phyloP scores from a whole-genome alignment of 2,888 invertebrate species.

The Philopedon plagiatum region DNA sequence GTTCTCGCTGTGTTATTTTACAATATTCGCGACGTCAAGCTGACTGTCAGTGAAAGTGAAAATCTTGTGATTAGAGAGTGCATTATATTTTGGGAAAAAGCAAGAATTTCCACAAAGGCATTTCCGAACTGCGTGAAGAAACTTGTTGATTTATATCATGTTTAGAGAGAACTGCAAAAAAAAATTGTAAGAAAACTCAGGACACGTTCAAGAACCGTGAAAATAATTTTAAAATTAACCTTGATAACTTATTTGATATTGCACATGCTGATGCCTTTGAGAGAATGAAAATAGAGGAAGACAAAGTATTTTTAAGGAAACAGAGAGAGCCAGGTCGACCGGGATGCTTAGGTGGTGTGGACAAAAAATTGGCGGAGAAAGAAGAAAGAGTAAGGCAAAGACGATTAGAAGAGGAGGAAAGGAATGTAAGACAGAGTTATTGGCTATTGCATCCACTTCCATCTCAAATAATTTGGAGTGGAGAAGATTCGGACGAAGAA shows the following conservation, averaged over 20 bases:
- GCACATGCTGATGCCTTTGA: neutral
- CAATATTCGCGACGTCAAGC: too few relatives aligned
- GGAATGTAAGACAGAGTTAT: neutral
- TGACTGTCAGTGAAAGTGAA: too few relatives aligned
- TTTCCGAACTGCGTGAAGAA: neutral
- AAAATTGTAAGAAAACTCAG: too few relatives aligned
- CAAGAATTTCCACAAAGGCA: neutral
- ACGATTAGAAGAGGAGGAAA: slow-evolving; percentile 1
- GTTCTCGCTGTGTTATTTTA: too few relatives aligned
- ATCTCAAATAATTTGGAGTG: too few relatives aligned
- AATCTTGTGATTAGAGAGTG: too few relatives aligned
- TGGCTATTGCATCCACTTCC: neutral
- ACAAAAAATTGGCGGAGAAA: slow-evolving; percentile 28
- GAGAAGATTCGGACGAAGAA: too few relatives aligned
- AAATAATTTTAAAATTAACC: too few relatives aligned
- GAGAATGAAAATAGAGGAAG: neutral
- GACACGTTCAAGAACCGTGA: too few relatives aligned
- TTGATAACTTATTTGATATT: too few relatives aligned
- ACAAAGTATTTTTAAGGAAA: neutral
- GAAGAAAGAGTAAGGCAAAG: slow-evolving; percentile 25
- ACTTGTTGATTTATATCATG: neutral
- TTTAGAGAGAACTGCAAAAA: too few relatives aligned
- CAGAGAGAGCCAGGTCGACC: neutral
- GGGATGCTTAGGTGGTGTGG: slow-evolving; percentile 23
- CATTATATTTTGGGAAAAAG: neutral